These are phyloP conservation scores for Emesis furor DNA, from an alignment of 2,888 invertebrate species.

Conservation along the genomic window DNA sequence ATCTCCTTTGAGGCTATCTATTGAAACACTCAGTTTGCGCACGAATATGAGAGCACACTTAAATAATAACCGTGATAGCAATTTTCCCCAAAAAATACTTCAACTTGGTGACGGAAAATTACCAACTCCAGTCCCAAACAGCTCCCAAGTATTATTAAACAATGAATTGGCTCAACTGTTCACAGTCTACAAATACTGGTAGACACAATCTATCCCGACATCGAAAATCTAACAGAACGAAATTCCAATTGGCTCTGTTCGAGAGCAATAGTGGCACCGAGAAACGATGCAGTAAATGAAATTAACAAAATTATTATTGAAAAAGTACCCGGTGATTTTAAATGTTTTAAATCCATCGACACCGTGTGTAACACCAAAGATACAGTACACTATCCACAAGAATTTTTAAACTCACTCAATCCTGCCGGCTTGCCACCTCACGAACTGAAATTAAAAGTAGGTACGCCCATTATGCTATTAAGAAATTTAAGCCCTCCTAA, in stretches of 20 bases:
- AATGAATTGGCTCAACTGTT: too few relatives aligned
- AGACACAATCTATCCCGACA: slow-evolving; percentile 43
- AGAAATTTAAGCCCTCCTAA: slow-evolving; percentile 72
- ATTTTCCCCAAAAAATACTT: too few relatives aligned
- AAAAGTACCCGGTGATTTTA: slow-evolving; percentile 1
- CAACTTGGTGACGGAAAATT: too few relatives aligned
- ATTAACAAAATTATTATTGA: slow-evolving; percentile 59
- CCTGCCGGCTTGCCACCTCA: slow-evolving; percentile 72
- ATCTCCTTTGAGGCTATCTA: slow-evolving; percentile 50
- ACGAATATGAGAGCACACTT: slow-evolving; percentile 69
- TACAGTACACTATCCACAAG: slow-evolving; percentile 43
- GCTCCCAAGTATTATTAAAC: too few relatives aligned
- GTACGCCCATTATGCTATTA: slow-evolving; percentile 74
- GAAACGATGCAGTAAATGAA: slow-evolving; percentile 53
- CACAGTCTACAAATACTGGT: too few relatives aligned
- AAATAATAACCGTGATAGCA: slow-evolving; percentile 49
- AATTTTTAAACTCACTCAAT: slow-evolving; percentile 72
- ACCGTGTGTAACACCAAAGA: slow-evolving; percentile 35
- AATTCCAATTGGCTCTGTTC: slow-evolving; percentile 71
- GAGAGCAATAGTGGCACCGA: slow-evolving; percentile 72
- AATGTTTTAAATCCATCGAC: slow-evolving; percentile 25
- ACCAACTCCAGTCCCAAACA: too few relatives aligned
- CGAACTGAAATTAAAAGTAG: slow-evolving; percentile 73
- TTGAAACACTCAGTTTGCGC: slow-evolving; percentile 51
- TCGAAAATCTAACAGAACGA: slow-evolving; percentile 55